Evolutionary conservation across 2,113 vertebrate genomes (phyloP), one percentile per base, ranked within the genome.

Genomic region (Jaculus jaculus): DNA sequence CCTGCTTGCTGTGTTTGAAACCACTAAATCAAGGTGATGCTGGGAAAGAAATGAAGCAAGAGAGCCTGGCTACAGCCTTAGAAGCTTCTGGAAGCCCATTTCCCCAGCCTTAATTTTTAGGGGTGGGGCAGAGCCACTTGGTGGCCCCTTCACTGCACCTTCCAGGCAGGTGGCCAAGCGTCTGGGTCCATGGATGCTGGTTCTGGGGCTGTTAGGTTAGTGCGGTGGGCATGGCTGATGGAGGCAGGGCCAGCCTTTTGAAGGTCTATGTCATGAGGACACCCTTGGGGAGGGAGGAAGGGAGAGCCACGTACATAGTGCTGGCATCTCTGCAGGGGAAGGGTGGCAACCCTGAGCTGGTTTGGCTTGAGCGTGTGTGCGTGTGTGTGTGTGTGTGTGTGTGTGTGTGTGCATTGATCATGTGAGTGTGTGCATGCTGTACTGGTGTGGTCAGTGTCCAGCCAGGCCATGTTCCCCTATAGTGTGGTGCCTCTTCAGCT

Each of bases 21-120:
- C 98, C 98, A 98, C 98, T 98, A 98, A 95, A 94, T 97, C 1
- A 0, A 96, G 94, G 96, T 74, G 75, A 83, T 17, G 16, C 92
- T 95, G 69, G 51, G 92, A 94, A 87, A 80, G 37, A 73, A 63
- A 71, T 13, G 42, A 89, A 84, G 84, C 21, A 37, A 71, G 26
- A 47, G 26, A 28, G 58, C 81, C 72, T 79, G 73, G 78, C 68
- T 47, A 26, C 26, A 58, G 39, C 81, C 84, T 75, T 54, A n/a
- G 58, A 34, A 74, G 69, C 71, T 80, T 80, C 84, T 73, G 69
- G 66, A 85, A 85, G 69, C 68, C 73, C 63, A 63, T 10, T 37
- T 30, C 34, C 5, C n/a, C 4, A 1, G 32, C 61, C 83, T 71
- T 54, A 54, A 1, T 20, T 12, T 26, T 75, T 63, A 28, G 16